Conservation (phyloP, 2,113 vertebrate genomes). For the Bos indicus region DNA sequence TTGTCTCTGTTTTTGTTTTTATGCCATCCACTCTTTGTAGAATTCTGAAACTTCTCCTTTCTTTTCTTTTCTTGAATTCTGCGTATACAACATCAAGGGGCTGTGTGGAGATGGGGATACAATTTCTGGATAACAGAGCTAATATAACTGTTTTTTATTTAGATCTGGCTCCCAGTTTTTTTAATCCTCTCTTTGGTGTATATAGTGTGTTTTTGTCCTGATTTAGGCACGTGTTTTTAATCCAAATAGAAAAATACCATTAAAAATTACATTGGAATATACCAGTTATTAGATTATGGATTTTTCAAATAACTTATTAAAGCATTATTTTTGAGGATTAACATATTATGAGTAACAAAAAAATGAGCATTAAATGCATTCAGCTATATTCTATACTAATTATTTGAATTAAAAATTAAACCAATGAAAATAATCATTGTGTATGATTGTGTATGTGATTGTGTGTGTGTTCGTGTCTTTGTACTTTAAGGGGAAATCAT, state of each 20-base stretch:
- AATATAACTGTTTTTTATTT: background rate
- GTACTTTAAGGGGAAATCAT: background rate
- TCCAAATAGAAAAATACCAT: background rate
- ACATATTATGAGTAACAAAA: slow-evolving; percentile 9
- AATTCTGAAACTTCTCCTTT: background rate
- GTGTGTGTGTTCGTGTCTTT: background rate
- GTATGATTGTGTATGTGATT: background rate
- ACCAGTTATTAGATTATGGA: background rate
- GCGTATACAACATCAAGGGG: background rate
- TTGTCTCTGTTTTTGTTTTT: background rate
- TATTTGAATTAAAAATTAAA: slow-evolving; percentile 44
- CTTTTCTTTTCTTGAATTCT: background rate
- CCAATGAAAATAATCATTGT: slow-evolving; percentile 19
- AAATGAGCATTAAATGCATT: slow-evolving; percentile 56
- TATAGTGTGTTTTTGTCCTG: background rate
- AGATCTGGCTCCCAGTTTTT: background rate
- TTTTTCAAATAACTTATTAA: background rate
- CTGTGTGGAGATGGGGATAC: background rate
- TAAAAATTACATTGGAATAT: background rate
- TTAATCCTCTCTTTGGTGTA: background rate
- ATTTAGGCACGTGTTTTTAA: background rate
- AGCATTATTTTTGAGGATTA: background rate
- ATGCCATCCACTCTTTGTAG: background rate
- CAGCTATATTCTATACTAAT: slow-evolving; percentile 36
- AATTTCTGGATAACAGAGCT: background rate